Conservation (phyloP, 1,140 invertebrate genomes). For the Stenopsyche tienmushanensis region DNA sequence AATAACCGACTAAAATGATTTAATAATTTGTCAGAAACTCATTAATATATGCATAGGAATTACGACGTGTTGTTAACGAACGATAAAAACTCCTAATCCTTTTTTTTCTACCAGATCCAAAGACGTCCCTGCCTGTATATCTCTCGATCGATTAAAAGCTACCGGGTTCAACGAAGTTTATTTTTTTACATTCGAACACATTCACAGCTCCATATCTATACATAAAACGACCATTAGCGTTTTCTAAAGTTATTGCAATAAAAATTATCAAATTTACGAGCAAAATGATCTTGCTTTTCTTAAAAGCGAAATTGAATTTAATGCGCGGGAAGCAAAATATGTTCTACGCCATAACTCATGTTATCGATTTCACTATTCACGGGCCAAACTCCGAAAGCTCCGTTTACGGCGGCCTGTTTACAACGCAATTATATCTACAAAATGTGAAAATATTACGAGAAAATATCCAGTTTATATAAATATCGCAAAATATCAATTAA, state of each 20-base stretch:
- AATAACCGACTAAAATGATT: constrained; percentile 22
- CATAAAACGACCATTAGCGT: no score
- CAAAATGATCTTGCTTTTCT: no score
- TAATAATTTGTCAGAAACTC: constrained; percentile 24
- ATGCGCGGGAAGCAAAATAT: constrained; percentile 17
- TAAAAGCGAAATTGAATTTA: constrained; percentile 15
- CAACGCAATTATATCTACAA: neutral
- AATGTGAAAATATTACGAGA: neutral
- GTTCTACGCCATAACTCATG: constrained; percentile 23
- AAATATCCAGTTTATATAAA: neutral
- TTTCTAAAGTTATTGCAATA: no score
- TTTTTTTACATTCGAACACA: no score
- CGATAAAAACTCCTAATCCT: no score
- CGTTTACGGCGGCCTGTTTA: neutral
- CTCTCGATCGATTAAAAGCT: no score
- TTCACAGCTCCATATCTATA: no score
- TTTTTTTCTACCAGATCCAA: no score
- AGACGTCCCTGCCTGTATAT: no score
- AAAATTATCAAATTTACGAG: no score
- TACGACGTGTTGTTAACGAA: constrained; percentile 2
- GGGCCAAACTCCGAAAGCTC: constrained; percentile 12
- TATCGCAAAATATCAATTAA: no score
- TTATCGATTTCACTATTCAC: constrained; percentile 25
- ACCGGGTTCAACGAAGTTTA: no score
- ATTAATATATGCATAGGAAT: constrained; percentile 1